Conservation (phyloP, 2,113 vertebrate genomes). For the Hemibagrus wyckioides region DNA sequence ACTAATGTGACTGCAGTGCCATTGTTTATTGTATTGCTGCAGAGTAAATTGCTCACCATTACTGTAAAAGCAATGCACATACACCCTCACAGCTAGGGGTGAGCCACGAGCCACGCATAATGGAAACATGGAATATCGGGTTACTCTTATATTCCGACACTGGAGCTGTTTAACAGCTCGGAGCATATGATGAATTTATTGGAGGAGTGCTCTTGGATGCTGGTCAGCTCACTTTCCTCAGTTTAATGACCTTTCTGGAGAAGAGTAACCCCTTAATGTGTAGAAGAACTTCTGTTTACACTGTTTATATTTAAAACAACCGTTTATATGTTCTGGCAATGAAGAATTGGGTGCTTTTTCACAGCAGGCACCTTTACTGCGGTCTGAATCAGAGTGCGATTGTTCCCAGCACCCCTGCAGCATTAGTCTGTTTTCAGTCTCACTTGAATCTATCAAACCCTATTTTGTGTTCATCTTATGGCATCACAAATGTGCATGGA, state of each 20-base stretch:
- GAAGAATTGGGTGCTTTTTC: not conserved
- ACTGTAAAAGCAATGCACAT: constrained; percentile 23
- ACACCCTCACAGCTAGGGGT: not conserved
- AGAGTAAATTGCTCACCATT: constrained; percentile 23
- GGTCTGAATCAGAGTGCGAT: too few relatives aligned
- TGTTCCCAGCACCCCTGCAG: too few relatives aligned
- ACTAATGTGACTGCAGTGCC: constrained; percentile 45
- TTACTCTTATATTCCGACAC: constrained; percentile 66
- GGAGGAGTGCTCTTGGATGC: constrained; percentile 43
- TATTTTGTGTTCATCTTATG: too few relatives aligned
- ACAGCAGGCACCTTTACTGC: not conserved
- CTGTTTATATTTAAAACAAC: too few relatives aligned
- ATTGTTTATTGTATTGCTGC: constrained; percentile 9
- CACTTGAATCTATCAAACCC: too few relatives aligned
- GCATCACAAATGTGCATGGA: too few relatives aligned
- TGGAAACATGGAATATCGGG: constrained; percentile 17
- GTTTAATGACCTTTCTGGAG: constrained; percentile 18
- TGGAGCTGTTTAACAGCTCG: constrained; percentile 66
- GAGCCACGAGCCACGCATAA: constrained; percentile 18
- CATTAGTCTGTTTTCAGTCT: too few relatives aligned
- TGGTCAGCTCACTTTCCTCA: constrained; percentile 29
- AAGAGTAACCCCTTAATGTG: constrained; percentile 27
- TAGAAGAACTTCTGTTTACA: constrained; percentile 15
- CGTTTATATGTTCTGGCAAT: not conserved
- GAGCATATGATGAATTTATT: constrained; percentile 63